These are phyloP conservation scores for Gymnopithys bicolor DNA, from an alignment of 2,797 vertebrate species.

Conservation along the genomic window DNA sequence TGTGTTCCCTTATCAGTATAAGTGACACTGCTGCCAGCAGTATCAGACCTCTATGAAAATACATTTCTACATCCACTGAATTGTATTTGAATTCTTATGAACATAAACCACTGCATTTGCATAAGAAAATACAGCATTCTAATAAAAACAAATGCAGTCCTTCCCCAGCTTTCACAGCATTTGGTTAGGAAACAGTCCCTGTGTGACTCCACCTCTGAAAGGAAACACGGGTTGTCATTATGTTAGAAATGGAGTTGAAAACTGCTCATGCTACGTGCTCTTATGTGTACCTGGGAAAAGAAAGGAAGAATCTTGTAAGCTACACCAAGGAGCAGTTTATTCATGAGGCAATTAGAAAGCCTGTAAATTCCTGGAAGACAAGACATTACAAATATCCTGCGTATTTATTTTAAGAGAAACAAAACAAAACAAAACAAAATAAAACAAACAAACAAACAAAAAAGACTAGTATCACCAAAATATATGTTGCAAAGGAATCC, in stretches of 20 bases:
- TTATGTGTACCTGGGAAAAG: neutral
- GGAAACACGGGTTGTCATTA: neutral
- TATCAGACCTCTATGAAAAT: neutral
- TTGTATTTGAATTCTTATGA: neutral
- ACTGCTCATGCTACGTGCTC: fast-evolving
- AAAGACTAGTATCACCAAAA: neutral
- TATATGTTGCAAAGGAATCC: neutral
- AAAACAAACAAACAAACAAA: neutral
- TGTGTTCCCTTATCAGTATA: neutral
- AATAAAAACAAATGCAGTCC: neutral
- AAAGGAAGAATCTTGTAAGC: neutral
- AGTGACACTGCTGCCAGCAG: neutral
- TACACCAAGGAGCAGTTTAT: neutral
- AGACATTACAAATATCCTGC: neutral
- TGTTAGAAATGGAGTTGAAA: neutral
- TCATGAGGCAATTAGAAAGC: neutral
- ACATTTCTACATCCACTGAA: neutral
- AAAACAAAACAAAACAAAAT: neutral
- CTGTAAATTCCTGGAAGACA: neutral
- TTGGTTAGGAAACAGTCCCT: neutral
- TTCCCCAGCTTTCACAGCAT: neutral
- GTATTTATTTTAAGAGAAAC: conserved; percentile 40
- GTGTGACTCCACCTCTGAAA: neutral
- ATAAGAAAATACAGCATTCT: neutral
- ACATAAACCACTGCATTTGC: neutral